A percentile compares a stretch with the other conserved stretches of the same genome.
These are phyloP conservation scores for Orycteropus afer DNA, from an alignment of 2,113 vertebrate genomes.

Conservation along the genomic window DNA sequence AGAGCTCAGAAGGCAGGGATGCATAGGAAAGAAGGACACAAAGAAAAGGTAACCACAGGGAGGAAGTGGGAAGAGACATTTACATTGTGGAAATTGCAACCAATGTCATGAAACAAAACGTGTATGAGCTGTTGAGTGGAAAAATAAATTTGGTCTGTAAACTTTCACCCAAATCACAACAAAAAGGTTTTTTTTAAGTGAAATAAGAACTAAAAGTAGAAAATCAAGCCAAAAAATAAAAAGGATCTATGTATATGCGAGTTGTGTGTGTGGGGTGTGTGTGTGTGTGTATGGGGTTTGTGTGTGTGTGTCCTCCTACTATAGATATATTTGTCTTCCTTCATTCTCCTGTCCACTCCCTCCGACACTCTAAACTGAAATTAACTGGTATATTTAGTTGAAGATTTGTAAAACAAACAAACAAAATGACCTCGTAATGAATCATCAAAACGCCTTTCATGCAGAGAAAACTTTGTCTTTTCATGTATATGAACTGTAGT, in stretches of 20 bases:
- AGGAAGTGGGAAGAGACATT: too few relatives aligned
- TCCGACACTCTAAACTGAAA: neutral
- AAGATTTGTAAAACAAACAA: neutral
- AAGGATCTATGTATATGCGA: neutral
- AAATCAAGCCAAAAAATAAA: too few relatives aligned
- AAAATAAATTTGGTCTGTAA: too few relatives aligned
- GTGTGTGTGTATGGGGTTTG: neutral
- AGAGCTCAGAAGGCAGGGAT: too few relatives aligned
- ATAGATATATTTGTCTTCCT: neutral
- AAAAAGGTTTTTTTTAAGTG: too few relatives aligned
- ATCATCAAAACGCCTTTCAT: neutral
- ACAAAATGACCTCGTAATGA: neutral
- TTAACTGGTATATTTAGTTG: slow-evolving; percentile 12
- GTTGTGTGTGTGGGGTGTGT: neutral
- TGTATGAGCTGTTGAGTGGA: too few relatives aligned
- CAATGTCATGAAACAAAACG: too few relatives aligned
- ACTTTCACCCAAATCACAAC: too few relatives aligned
- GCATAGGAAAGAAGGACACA: too few relatives aligned
- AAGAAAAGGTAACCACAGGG: too few relatives aligned
- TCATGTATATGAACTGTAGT: neutral
- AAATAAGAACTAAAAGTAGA: too few relatives aligned
- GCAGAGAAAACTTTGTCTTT: neutral
- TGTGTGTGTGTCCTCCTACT: neutral
- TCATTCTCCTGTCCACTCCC: neutral
- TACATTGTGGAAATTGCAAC: too few relatives aligned